Evolutionary conservation across 2,888 invertebrate species (phyloP).

Genomic region (Pyrochroa serraticornis): DNA sequence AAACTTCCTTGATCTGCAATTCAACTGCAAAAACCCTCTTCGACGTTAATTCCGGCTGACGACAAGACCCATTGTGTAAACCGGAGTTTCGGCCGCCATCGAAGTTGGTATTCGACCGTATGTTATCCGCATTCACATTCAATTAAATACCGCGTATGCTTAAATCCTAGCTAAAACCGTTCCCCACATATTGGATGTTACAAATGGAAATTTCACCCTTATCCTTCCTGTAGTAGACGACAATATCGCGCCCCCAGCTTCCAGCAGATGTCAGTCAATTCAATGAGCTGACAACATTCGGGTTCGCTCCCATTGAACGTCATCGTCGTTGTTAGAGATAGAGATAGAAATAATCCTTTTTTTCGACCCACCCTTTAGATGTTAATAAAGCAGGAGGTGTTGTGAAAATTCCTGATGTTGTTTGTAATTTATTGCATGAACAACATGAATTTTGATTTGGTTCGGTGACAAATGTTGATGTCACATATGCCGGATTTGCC

Average conservation of each 20-base stretch:
- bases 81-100: background rate
- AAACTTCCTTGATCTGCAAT: background rate
- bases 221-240: background rate
- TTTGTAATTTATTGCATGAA: constrained; percentile 2
- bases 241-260: background rate
- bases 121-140: constrained; percentile 29
- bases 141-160: constrained; percentile 24
- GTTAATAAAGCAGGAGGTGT: constrained; percentile 9
- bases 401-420: constrained; percentile 3
- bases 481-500: background rate
- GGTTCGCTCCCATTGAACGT: background rate
- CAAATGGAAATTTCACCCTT: constrained; percentile 11
- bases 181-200: constrained; percentile 2
- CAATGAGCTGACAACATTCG: constrained; percentile 22
- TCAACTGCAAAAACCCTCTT: background rate
- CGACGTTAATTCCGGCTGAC: constrained; percentile 1
- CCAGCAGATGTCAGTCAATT: constrained; percentile 24
- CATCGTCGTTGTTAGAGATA: background rate
- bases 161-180: constrained; percentile 19
- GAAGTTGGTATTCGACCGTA: constrained; percentile 21
- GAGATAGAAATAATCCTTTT: constrained; percentile 1
- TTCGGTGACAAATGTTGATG: background rate
- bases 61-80: background rate
- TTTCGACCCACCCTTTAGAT: constrained; percentile 6
- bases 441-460: constrained; percentile 4